Evolutionary conservation across 2,888 invertebrate species (phyloP), one percentile per base, ranked within the genome.

Genomic region (Chydorus sphaericus): DNA sequence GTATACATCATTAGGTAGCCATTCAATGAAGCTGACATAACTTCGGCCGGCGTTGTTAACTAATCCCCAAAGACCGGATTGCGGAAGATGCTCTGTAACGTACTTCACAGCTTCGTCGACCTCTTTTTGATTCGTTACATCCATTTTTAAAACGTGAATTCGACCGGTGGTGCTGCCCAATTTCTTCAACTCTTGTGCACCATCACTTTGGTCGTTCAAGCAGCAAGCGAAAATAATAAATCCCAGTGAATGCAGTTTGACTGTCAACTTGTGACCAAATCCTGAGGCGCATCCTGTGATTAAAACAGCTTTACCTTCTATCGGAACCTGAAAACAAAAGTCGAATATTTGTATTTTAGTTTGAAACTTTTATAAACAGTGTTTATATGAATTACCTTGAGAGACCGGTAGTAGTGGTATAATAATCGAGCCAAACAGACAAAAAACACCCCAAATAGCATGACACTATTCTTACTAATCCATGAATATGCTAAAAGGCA

Each of bases 31-130:
- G 0, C 72, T 71, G 50, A 68, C 66, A 57, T 65, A 64, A 44
- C 69, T 69, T 6, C 74, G 65, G 1, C 73, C 74, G 3, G 75
- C 74, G 64, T 74, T 75, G 66, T 74, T 74, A 4, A 75, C 71
- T n/a, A 75, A 59, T 5, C 69, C 72, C 73, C 73, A 74, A 16
- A 75, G 62, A 57, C 59, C 48, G 11, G 29, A 11, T 4, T 57
- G 37, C 3, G 54, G 58, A 11, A 58, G 36, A 14, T 49, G 37
- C 1, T 11, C 7, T 30, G 59, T 59, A 38, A 64, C 63, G 20
- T 52, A 54, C 20, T 60, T 54, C 28, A 59, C 61, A 14, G 65
- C 65, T 6, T 59, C 56, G 29, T 59, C 54, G 44, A 65, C 63
- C 18, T 61, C 60, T 37, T 63, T 62, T 54, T 64, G 62, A n/a